Base-by-base conservation (phyloP, 1,140 invertebrate species). In the Camponotus vicinus region DNA sequence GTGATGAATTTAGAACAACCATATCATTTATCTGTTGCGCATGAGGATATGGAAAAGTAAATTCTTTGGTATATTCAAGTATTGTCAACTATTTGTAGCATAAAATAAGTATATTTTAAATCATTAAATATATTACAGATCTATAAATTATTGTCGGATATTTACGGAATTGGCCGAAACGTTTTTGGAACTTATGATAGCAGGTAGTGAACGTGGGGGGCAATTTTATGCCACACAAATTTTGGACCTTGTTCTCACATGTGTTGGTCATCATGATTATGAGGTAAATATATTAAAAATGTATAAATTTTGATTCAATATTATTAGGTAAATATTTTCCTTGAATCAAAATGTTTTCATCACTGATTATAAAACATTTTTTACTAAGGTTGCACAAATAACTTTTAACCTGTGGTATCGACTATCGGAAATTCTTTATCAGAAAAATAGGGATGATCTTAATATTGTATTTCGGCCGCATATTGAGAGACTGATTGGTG, bases 401-500 rank as follows among this genome's bases (percentile, higher is more conserved):
- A 99, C 99, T 4, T 99, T 99, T 93, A 98, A 98, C 94, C 96
- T 99, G 71, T 99, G 99, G 99, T 99, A 99, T 95, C 96, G 98
- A 52, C 94, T 99, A 59, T 99, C 99, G 13, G 99, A 99, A 95
- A 97, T 98, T 90, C 94, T 99, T 0, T 99, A 99, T 94, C 97
- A 98, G 90, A 97, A 97, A 90, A 98, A 99, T 92, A 97, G 97
- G 86, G 97, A 98, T 86, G 96, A 96, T 0, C 92, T 99, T 1
- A 98, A 97, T 37, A 95, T 96, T 59, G 92, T 97, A 49, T 99
- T 99, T 93, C 97, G 97, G 91, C 98, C 98, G 0, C 98, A 99
- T 93, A 97, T 99, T 87, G 98, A 99, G 94, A 96, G 98, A 89
- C 94, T 99, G 21, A 97, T 99, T 27, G 97, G 96, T 67, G 97